A percentile compares a stretch with the other conserved stretches of the same genome.
phyloP scores from a whole-genome alignment of 2,888 invertebrate species.

The Teleogryllus oceanicus region DNA sequence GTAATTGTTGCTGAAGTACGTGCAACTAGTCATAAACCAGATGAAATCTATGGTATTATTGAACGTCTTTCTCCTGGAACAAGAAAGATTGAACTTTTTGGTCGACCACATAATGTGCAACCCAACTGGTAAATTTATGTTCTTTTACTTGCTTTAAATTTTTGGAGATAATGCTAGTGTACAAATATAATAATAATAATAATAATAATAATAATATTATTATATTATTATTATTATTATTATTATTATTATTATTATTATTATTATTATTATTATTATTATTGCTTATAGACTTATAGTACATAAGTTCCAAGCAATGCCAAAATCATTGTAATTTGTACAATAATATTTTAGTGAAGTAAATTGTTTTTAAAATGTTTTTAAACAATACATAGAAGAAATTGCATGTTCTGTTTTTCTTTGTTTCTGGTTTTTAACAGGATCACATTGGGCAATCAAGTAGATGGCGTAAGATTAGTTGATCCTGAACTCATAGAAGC shows the following conservation, averaged over 20 bases:
- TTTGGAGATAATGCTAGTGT: too few relatives aligned
- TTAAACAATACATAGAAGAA: not conserved
- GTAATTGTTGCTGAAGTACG: constrained; percentile 97
- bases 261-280: too few relatives aligned
- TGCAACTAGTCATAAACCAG: constrained; percentile 96
- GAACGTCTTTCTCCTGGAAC: constrained; percentile 95
- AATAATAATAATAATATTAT: too few relatives aligned
- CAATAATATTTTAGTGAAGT: not conserved
- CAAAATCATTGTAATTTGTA: not conserved
- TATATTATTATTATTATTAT: too few relatives aligned
- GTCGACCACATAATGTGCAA: constrained; percentile 94
- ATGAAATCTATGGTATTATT: constrained; percentile 97
- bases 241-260: too few relatives aligned
- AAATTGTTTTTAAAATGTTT: not conserved
- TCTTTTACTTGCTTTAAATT: too few relatives aligned
- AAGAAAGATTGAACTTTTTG: constrained; percentile 94
- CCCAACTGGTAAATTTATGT: constrained; percentile 76
- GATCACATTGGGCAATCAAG: constrained; percentile 94
- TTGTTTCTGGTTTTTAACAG: constrained; percentile 43
- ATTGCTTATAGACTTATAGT: not conserved
- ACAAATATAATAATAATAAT: too few relatives aligned
- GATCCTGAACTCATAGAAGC: constrained; percentile 87
- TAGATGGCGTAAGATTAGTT: constrained; percentile 88
- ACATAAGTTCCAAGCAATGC: not conserved
- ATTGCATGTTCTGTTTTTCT: not conserved